Base-by-base conservation (phyloP, 2,888 invertebrate species). In the Volucella bombylans region DNA sequence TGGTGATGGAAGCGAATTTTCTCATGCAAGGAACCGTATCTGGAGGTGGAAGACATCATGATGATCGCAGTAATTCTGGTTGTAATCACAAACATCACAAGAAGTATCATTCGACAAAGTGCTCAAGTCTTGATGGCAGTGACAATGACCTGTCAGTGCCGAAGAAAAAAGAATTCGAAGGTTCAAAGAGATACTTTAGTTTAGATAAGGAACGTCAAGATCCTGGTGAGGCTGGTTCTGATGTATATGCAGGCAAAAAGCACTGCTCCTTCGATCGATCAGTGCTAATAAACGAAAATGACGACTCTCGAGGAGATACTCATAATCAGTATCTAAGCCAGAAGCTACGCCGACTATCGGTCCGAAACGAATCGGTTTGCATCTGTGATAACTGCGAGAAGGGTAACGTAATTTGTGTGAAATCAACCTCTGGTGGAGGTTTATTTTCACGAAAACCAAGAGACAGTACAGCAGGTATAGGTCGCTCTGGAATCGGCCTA, bases 371-470 rank as follows among this genome's bases (percentile, higher is more conserved):
- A 50, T 72, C 81, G 9, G 65, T 62, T 50, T 87, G 88, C 79
- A 81, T 87, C 57, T 88, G 87, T 82, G 87, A 87, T 31, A 88
- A 88, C 79, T 88, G 88, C 71, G 88, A 87, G 67, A 87, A 82
- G 52, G 80, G 79, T 8, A 76, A 81, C 23, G 71, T 64, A 1
- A 85, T 80, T 14, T 86, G 78, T 43, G 81, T 81, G 18, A 79
- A 72, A 14, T 76, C 81, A 55, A 54, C 86, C n/a, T 78, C 57
- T 10, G 82, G 86, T 12, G 85, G 83, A 9, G 86, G 85, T 38
- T 52, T 86, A 10, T 86, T 86, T 50, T 69, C 82, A 0, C 77
- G 82, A 1, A 86, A 86, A 31, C 73, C 77, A 11, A 55, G 86
- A 15, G 86, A 82, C 11, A 78, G 77, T 49, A 78, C 59, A 9